Evolutionary conservation across 1,140 invertebrate species (phyloP).

Genomic region (Mycetomoellerius zeteki): DNA sequence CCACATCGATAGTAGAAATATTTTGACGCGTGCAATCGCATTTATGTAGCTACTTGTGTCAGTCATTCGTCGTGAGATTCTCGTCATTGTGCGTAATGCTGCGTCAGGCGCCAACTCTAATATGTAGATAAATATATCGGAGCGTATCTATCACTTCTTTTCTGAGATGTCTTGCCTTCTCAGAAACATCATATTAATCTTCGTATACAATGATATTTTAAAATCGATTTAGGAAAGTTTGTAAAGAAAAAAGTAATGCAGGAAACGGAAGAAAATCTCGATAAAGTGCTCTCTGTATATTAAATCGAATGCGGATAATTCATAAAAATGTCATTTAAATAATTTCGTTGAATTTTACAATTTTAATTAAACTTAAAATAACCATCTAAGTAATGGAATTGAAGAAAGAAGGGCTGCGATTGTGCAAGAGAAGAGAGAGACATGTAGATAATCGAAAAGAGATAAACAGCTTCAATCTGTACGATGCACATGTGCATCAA

Average conservation of each 20-base stretch:
- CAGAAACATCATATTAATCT: neutral
- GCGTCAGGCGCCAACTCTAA: neutral
- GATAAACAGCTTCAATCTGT: constrained; percentile 22
- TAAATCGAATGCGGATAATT: constrained; percentile 9
- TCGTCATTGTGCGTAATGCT: constrained; percentile 32
- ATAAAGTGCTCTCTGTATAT: neutral
- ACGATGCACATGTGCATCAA: constrained; percentile 46
- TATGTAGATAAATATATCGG: constrained; percentile 15
- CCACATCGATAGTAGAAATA: constrained; percentile 56
- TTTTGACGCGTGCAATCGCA: constrained; percentile 59
- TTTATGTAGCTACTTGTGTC: constrained; percentile 66
- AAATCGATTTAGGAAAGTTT: neutral
- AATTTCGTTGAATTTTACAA: neutral
- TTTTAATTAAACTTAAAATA: neutral
- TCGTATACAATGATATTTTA: neutral
- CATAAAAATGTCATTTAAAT: neutral
- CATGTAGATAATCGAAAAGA: constrained; percentile 40
- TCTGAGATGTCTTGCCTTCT: neutral
- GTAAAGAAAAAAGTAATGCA: neutral
- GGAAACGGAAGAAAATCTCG: neutral
- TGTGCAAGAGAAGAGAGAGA: neutral
- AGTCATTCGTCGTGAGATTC: constrained; percentile 44
- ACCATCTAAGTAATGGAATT: neutral
- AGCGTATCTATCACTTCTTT: neutral
- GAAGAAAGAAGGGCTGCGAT: neutral